These are phyloP conservation scores for Papio anubis DNA, from an alignment of 2,113 vertebrate species.

Conservation along the genomic window DNA sequence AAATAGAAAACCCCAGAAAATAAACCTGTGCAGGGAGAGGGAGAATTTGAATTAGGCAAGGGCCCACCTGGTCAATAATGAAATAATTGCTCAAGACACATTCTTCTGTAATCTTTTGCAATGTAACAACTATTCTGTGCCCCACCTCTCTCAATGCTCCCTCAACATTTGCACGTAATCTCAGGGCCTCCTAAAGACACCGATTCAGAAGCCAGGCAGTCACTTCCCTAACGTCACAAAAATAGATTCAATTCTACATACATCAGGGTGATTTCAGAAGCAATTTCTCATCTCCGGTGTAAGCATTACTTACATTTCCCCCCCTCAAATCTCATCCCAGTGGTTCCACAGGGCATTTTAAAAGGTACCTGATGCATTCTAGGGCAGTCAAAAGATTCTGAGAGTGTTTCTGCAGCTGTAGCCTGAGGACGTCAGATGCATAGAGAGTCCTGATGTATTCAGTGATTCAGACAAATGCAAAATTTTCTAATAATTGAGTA, in stretches of 20 bases:
- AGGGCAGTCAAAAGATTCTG: conserved; percentile 57
- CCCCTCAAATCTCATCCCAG: conserved; percentile 65
- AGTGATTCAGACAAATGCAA: conserved; percentile 47
- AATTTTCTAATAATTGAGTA: conserved; percentile 35
- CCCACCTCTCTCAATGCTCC: conserved; percentile 57
- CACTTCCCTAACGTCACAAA: conserved; percentile 77
- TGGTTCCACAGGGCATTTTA: conserved; percentile 66
- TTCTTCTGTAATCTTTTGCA: conserved; percentile 69
- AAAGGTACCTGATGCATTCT: conserved; percentile 56
- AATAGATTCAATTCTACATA: conserved; percentile 81
- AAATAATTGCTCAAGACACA: conserved; percentile 74
- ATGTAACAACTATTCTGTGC: conserved; percentile 61
- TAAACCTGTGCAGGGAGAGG: not conserved
- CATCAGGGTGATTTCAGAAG: conserved; percentile 83
- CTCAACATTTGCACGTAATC: conserved; percentile 77
- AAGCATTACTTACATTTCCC: conserved; percentile 71
- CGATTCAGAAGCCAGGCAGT: conserved; percentile 72
- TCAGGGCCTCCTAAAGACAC: conserved; percentile 75
- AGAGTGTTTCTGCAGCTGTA: conserved; percentile 11
- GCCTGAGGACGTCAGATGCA: not conserved
- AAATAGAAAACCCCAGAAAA: conserved; percentile 47
- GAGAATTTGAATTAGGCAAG: conserved; percentile 44
- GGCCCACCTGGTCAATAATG: conserved; percentile 64
- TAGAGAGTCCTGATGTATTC: conserved; percentile 6
- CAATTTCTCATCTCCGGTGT: conserved; percentile 79